Conservation (phyloP, 2,797 vertebrate species). For the Acestrorhynchus altus region DNA sequence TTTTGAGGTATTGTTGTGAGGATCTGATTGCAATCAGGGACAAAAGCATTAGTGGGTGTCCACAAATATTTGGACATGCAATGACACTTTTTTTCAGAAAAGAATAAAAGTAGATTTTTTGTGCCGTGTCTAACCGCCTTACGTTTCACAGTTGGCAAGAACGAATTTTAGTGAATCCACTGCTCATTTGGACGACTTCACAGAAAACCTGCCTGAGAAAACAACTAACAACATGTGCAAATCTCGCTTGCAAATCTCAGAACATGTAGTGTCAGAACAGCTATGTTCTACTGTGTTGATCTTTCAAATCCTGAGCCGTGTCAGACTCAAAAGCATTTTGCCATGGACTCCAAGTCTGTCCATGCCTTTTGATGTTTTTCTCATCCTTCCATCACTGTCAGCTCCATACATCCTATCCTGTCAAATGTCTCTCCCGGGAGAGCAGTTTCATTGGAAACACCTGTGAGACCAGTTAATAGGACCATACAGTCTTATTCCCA, state of each 20-base stretch:
- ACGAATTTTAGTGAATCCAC: neutral
- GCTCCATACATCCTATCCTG: constrained; percentile 63
- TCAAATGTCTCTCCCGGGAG: constrained; percentile 57
- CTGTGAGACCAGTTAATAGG: constrained; percentile 70
- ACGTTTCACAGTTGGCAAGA: neutral
- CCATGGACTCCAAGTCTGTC: constrained; percentile 67
- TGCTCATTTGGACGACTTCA: constrained; percentile 22
- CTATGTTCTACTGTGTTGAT: constrained; percentile 61
- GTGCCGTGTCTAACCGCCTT: neutral
- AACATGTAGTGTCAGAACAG: constrained; percentile 49
- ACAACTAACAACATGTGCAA: constrained; percentile 14
- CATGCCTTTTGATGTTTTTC: constrained; percentile 70
- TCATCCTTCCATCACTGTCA: constrained; percentile 52
- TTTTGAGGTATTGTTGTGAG: constrained; percentile 49
- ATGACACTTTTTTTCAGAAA: neutral
- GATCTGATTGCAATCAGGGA: no score
- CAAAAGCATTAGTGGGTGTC: no score
- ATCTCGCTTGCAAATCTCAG: constrained; percentile 24
- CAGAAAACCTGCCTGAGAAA: constrained; percentile 14
- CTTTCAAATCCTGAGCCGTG: constrained; percentile 56
- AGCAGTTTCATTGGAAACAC: constrained; percentile 71
- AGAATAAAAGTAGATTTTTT: constrained; percentile 7
- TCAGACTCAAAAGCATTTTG: constrained; percentile 64
- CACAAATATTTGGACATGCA: no score
- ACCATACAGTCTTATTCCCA: constrained; percentile 65